Evolutionary conservation across 2,797 vertebrate species (phyloP).

Genomic region (Borostomias antarcticus): DNA sequence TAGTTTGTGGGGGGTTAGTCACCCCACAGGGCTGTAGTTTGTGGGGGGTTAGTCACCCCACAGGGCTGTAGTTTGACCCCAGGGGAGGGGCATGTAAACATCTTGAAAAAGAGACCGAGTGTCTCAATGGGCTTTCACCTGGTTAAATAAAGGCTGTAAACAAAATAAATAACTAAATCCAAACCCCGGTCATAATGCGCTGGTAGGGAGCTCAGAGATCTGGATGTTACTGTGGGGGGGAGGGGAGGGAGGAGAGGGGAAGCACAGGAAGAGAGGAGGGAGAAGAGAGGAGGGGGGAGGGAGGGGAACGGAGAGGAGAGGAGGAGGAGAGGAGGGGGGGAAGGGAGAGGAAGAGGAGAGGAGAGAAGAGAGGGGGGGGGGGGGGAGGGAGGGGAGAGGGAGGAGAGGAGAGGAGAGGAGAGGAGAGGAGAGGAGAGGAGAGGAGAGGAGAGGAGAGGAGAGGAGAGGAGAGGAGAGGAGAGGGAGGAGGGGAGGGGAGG

Average conservation of each 20-base stretch:
- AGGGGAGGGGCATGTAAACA: too few species aligned
- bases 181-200: neutral
- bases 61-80: too few species aligned
- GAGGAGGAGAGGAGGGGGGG: neutral
- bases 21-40: too few species aligned
- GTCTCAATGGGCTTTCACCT: too few species aligned
- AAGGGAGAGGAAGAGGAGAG: slow-evolving; percentile 2
- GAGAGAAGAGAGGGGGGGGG: neutral
- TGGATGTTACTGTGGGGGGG: neutral
- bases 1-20: too few species aligned
- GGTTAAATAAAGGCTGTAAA: too few species aligned
- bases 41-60: too few species aligned
- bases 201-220: neutral
- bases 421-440: neutral
- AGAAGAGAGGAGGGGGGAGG: neutral
- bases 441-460: neutral
- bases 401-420: neutral
- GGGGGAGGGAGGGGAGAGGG: neutral
- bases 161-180: too few species aligned
- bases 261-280: neutral
- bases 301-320: neutral
- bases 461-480: neutral
- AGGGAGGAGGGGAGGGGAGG: neutral
- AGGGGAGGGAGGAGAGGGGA: neutral
- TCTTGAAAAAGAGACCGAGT: too few species aligned